Evolutionary conservation across 1,140 invertebrate species (phyloP), one percentile per base, ranked within the genome.

Genomic region (Helicoverpa armigera): DNA sequence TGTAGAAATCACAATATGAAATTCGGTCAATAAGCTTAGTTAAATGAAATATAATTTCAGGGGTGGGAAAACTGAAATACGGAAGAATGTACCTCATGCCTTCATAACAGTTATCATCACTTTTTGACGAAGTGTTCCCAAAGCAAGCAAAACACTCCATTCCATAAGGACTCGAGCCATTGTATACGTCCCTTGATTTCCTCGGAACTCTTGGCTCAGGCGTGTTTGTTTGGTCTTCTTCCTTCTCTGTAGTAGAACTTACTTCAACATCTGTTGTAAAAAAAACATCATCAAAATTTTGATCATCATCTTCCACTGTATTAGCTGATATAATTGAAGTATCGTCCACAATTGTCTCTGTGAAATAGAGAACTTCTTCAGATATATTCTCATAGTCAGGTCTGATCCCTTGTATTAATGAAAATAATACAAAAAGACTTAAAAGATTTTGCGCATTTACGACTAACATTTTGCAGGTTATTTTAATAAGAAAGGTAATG

Each of bases 101-200:
- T 31, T 60, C 73, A 75, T 87, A 91, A 74, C 90, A 91, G 53
- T 85, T 83, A 61, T 85, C 79, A 67, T 86, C 81, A 13, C 54
- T 56, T 75, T 43, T 83, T 9, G 80, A 83, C 54, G 58, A 80
- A 60, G 75, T 81, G 60, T 84, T 83, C 51, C 78, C 85, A 73
- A 78, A 85, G 82, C 89, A 89, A 13, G 80, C 83, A 13, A 86
- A 16, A 63, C 89, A 89, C 65, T 80, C 65, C 60, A 88, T 81
- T 72, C 81, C 78, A n/a, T 35, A 18, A 56, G 18, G 58, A 54
- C 53, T 10, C 13, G 63, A 72, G 29, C 51, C n/a, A 76, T 82
- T 82, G 51, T 31, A 13, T 0, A 65, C 54, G 12, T 69, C 65
- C 48, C 82, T 87, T 54, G 82, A 65, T 80, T 74, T 86, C 80